Evolutionary conservation across 2,113 vertebrate genomes (phyloP).

Genomic region (Semnornis frantzii): DNA sequence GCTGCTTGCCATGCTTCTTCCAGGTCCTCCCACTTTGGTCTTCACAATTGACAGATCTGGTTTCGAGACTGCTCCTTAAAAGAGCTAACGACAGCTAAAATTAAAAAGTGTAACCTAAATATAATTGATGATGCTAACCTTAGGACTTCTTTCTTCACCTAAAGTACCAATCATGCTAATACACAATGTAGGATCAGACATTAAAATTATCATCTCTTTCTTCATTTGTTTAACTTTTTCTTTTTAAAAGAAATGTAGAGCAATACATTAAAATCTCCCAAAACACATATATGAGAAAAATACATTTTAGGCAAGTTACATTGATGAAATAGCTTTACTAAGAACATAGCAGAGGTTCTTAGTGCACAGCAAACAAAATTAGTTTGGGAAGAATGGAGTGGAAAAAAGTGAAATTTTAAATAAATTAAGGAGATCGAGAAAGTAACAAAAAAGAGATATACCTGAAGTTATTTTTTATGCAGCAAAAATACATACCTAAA

Average conservation of each 20-base stretch:
- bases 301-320: background rate
- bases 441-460: background rate
- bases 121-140: background rate
- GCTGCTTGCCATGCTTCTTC: background rate
- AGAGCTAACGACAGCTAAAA: background rate
- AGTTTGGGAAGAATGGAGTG: background rate
- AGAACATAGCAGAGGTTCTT: background rate
- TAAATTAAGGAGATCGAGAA: background rate
- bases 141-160: background rate
- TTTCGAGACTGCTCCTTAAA: background rate
- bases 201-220: background rate
- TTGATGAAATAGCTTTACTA: background rate
- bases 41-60: background rate
- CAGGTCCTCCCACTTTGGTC: background rate
- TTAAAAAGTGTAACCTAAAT: background rate
- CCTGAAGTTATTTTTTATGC: background rate
- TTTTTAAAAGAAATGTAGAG: background rate
- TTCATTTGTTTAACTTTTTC: background rate
- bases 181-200: background rate
- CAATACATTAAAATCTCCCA: background rate
- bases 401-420: background rate
- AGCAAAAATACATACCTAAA: background rate
- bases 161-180: background rate
- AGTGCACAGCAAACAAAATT: background rate
- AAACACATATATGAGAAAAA: background rate